These are phyloP conservation scores for Telenomus remus DNA, from an alignment of 1,140 invertebrate genomes.

Conservation along the genomic window DNA sequence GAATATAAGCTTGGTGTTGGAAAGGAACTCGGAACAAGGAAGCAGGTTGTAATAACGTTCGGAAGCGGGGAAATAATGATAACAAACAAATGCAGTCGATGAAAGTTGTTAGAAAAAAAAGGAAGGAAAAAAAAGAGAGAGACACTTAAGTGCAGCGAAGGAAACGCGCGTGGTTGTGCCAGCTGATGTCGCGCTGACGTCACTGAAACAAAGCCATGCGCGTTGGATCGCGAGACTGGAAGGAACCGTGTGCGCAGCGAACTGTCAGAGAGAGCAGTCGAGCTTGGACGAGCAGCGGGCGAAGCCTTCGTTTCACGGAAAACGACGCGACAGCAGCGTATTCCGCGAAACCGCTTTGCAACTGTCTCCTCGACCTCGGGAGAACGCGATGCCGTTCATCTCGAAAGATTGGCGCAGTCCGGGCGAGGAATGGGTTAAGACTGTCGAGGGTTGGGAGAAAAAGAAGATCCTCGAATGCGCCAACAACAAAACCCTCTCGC, in stretches of 20 bases:
- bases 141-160: neutral
- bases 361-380: conserved; percentile 16
- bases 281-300: conserved; percentile 16
- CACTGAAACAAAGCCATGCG: conserved; percentile 74
- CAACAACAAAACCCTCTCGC: conserved; percentile 73
- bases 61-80: no score
- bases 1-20: no score
- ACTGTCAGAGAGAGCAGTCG: conserved; percentile 33
- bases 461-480: conserved; percentile 93
- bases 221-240: conserved; percentile 46
- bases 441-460: conserved; percentile 96
- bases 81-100: no score
- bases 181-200: conserved; percentile 68
- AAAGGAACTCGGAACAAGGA: no score
- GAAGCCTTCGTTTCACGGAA: conserved; percentile 35
- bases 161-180: conserved; percentile 39
- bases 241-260: conserved; percentile 11
- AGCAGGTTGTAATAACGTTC: no score
- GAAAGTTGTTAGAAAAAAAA: neutral
- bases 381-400: conserved; percentile 90
- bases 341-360: conserved; percentile 34
- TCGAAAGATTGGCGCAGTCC: conserved; percentile 95
- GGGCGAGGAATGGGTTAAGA: conserved; percentile 98
- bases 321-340: conserved; percentile 37
- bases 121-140: neutral